Evolutionary conservation across 2,888 invertebrate species (phyloP), one percentile per base, ranked within the genome.

Genomic region (Encarsia formosa): DNA sequence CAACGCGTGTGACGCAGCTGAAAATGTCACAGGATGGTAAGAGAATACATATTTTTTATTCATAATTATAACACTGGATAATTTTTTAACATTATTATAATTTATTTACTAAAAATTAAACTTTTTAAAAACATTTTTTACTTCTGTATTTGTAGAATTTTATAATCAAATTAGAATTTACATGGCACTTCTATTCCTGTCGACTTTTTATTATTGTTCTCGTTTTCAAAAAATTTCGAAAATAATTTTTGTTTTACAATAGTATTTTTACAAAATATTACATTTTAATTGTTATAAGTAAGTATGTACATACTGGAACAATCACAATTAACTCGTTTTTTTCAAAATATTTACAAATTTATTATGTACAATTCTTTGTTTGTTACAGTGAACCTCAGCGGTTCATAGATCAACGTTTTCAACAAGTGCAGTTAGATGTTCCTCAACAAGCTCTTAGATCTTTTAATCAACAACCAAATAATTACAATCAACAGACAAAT

Each of bases 21-120:
- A 88, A 61, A 87, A 89, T 69, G 88, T 91, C 11, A 80, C 84
- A 3, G 82, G 81, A 57, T 92, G 92, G 73, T 73, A n/a, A 54
- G 61, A n/a, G n/a, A 9, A 29, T 13, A 29, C 13, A n/a, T n/a
- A n/a, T n/a, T n/a, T n/a, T n/a, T n/a, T n/a, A n/a, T 8, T 29
- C 13, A 29, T 29, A 29, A 9, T 29, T 29, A 9, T 29, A 8
- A 29, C 29, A 29, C 13, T 29, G 29, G 29, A 13, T 29, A 29
- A 13, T 6, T 37, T 15, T 37, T 37, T 11, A 16, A 37, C 37
- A n/a, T n/a, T n/a, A n/a, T n/a, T n/a, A n/a, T n/a, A n/a, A n/a
- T n/a, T n/a, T n/a, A n/a, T n/a, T n/a, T n/a, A 15, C 3, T 37
- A 29, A 29, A 9, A 9, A 29, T 29, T 29, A 29, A 8, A 9